phyloP scores from a whole-genome alignment of 2,888 invertebrate species.

The Catocala fraxini region DNA sequence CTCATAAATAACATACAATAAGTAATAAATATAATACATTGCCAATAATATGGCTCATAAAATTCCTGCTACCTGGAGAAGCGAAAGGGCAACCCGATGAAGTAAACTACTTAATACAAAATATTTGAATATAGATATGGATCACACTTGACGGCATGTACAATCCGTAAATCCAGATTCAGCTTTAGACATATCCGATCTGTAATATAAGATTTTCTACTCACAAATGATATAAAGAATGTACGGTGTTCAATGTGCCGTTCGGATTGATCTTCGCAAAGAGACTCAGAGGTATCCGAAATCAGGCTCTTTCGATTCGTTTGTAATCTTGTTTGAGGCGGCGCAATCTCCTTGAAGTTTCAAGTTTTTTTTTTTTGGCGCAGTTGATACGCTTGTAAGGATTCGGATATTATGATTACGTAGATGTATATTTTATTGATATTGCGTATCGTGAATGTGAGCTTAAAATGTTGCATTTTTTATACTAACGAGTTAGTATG shows the following conservation, averaged over 20 bases:
- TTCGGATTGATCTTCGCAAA: conserved; percentile 55
- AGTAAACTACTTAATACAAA: too few species aligned
- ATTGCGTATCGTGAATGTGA: not conserved
- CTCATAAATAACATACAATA: too few species aligned
- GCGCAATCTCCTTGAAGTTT: conserved; percentile 46
- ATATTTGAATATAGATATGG: too few species aligned
- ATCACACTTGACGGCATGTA: not conserved
- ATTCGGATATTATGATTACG: conserved; percentile 21
- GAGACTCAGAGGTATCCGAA: conserved; percentile 39
- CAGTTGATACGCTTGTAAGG: conserved; percentile 27
- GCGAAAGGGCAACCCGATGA: too few species aligned
- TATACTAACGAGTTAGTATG: not conserved
- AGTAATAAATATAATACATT: too few species aligned
- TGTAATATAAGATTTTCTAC: conserved; percentile 14
- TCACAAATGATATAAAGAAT: conserved; percentile 47
- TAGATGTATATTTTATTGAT: conserved; percentile 11
- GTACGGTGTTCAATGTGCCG: conserved; percentile 40
- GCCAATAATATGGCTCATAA: too few species aligned
- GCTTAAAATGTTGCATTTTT: not conserved
- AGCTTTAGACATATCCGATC: conserved; percentile 11
- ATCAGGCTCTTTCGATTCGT: conserved; percentile 48
- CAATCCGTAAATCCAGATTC: conserved; percentile 2
- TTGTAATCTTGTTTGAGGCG: conserved; percentile 45
- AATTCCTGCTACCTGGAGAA: too few species aligned
- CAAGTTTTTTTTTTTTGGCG: conserved; percentile 26